Conservation (phyloP, 2,888 invertebrate species). For the Sphaeridia pumilis region DNA sequence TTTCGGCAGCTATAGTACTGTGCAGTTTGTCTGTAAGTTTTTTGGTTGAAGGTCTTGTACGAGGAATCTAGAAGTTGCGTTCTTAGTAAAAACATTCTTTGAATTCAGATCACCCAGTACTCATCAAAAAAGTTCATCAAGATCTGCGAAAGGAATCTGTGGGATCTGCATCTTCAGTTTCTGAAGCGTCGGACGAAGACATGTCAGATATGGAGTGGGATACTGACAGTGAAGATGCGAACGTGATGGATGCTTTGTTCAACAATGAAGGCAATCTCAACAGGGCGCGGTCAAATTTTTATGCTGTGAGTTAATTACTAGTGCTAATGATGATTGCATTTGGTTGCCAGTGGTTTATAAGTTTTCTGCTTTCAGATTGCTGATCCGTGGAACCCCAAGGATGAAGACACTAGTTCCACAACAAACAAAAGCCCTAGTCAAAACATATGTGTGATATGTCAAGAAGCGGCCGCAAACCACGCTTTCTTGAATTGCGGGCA, state of each 20-base stretch:
- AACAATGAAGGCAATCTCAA: no score
- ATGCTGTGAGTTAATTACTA: no score
- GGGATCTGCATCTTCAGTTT: not conserved
- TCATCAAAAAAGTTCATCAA: not conserved
- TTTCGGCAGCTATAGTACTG: conserved; percentile 18
- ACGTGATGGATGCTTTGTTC: no score
- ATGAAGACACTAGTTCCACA: no score
- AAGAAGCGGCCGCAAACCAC: conserved; percentile 15
- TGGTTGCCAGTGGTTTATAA: no score
- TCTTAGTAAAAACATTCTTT: not conserved
- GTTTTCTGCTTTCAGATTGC: not conserved
- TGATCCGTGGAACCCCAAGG: not conserved
- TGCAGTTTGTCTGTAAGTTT: conserved; percentile 20
- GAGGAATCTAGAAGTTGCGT: not conserved
- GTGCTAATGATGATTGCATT: no score
- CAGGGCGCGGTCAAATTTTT: no score
- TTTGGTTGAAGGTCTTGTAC: not conserved
- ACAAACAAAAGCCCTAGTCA: not conserved
- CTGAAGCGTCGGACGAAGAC: not conserved
- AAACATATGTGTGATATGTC: conserved; percentile 20
- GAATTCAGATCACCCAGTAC: conserved; percentile 1
- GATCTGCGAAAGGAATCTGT: not conserved
- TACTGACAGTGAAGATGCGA: not conserved
- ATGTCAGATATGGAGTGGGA: not conserved
- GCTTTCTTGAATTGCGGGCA: conserved; percentile 26